Evolutionary conservation across 2,888 invertebrate genomes (phyloP).

Genomic region (Hypomecis punctinalis): DNA sequence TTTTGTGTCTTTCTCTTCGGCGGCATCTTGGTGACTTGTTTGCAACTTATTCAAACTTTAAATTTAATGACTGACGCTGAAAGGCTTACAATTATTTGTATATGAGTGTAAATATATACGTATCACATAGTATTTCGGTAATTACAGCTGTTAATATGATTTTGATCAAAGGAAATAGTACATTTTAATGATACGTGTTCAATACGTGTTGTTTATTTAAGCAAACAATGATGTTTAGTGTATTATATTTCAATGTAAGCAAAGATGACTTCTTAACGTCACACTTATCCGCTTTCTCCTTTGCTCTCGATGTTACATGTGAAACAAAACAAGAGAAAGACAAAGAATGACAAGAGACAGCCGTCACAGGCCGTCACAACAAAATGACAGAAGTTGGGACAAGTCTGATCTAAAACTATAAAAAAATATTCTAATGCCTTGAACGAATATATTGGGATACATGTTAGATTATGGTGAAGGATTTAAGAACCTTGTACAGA

Average conservation of each 20-base stretch:
- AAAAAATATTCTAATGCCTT: too few relatives aligned
- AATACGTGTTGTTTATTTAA: background rate
- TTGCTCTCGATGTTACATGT: background rate
- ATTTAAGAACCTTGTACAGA: too few relatives aligned
- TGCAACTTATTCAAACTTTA: background rate
- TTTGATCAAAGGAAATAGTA: too few relatives aligned
- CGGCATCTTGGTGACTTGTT: background rate
- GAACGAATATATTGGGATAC: too few relatives aligned
- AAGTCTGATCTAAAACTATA: too few relatives aligned
- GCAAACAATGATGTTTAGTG: too few relatives aligned
- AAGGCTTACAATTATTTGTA: constrained; percentile 3
- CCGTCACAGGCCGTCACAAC: too few relatives aligned
- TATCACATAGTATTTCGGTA: constrained; percentile 5
- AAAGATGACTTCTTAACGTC: background rate
- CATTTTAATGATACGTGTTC: background rate
- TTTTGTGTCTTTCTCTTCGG: constrained; percentile 5
- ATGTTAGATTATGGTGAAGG: too few relatives aligned
- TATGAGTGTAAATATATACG: background rate
- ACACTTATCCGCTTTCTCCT: background rate
- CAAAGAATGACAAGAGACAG: background rate
- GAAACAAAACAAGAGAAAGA: background rate
- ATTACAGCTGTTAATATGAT: too few relatives aligned
- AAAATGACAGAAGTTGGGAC: too few relatives aligned
- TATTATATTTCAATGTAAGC: too few relatives aligned
- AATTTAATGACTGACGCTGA: constrained; percentile 4